Evolutionary conservation across 2,113 vertebrate species (phyloP), one percentile per base, ranked within the genome.

Genomic region (Myrmophylax atrothorax): DNA sequence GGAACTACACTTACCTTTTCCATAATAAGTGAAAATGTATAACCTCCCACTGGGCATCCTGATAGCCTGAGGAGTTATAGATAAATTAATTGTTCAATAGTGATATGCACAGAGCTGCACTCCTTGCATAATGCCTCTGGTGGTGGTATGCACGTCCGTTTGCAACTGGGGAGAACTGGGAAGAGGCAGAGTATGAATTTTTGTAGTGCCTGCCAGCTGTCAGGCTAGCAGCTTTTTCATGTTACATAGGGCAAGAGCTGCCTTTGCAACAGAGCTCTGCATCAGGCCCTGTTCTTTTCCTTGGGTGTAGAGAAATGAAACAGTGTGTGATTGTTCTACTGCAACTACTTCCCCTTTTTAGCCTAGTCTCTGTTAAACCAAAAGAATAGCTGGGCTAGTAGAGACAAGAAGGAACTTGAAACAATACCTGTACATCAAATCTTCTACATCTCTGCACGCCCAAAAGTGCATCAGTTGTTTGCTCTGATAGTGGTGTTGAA

Each of bases 71-170:
- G 88, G 94, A 90, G 38, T 10, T 67, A 67, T 1, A 92, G 90
- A 84, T 46, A 89, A 93, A 90, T 94, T 96, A 96, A 95, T 84
- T 81, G 68, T 73, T 80, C 49, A 19, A 3, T 47, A 91, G 58
- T 33, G 0, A 37, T 87, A 37, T 44, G 40, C 90, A 93, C 60
- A 67, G 59, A 77, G 64, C 26, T 89, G 82, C 0, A 0, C 35
- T 83, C 28, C 55, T 94, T 86, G 47, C 16, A 10, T 70, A 78
- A 29, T 63, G 68, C 75, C 83, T 81, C 56, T 68, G 76, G 88
- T 88, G 72, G 59, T 87, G 2, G 0, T 42, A 22, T 52, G 26
- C 29, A 85, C 53, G 38, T 77, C 56, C 0, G 0, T 77, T 80
- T 88, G 72, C 63, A 80, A 7, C 76, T 66, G 64, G 42, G 66